A percentile compares a stretch with the other conserved stretches of the same genome.
Evolutionary conservation across 2,888 invertebrate genomes (phyloP).

Genomic region (Drosophila multiciliata): DNA sequence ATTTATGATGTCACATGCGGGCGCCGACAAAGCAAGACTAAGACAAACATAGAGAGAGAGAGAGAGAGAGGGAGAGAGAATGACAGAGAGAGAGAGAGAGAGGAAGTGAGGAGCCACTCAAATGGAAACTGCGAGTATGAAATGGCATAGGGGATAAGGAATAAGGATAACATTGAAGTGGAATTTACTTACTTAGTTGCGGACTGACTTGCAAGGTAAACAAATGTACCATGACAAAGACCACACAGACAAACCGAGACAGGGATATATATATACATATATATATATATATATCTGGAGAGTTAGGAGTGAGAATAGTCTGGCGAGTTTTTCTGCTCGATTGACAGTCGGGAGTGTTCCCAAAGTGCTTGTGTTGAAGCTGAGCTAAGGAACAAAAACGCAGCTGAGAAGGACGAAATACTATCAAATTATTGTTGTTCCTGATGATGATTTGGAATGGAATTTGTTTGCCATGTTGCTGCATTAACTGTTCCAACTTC

Average conservation of each 20-base stretch:
- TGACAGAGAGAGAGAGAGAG: background rate
- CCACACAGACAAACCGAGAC: background rate
- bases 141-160: slow-evolving; percentile 13
- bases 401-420: background rate
- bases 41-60: background rate
- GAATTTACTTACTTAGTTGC: slow-evolving; percentile 61
- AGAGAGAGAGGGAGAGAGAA: background rate
- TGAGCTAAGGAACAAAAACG: slow-evolving; percentile 10
- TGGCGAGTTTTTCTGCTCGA: slow-evolving; percentile 50
- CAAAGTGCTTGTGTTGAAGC: slow-evolving; percentile 15
- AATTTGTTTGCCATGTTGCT: slow-evolving; percentile 24
- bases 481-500: slow-evolving; percentile 2
- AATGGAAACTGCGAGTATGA: slow-evolving; percentile 9
- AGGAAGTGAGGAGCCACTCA: background rate
- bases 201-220: slow-evolving; percentile 55
- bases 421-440: slow-evolving; percentile 11
- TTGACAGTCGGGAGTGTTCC: slow-evolving; percentile 41
- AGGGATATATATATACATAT: background rate
- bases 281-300: background rate
- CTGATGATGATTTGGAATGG: slow-evolving; percentile 28
- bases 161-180: slow-evolving; percentile 46
- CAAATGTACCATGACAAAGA: slow-evolving; percentile 42
- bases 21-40: slow-evolving; percentile 15
- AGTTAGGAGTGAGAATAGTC: slow-evolving; percentile 11
- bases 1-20: slow-evolving; percentile 74